A percentile compares a stretch with the other conserved stretches of the same genome.
Evolutionary conservation across 2,888 invertebrate species (phyloP).

Genomic region (Ligdia adustata): DNA sequence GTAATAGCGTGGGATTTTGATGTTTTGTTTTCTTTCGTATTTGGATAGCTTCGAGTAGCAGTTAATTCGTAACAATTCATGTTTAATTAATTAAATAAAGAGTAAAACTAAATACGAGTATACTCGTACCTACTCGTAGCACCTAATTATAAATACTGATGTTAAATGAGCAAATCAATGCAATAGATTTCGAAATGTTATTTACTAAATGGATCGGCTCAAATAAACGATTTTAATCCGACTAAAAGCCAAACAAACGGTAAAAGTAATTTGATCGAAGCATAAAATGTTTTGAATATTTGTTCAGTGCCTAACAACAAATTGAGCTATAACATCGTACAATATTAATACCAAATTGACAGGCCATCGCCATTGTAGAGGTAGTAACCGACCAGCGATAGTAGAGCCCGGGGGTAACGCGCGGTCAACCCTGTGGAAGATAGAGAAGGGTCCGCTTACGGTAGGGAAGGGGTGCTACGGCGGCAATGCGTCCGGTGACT

Average conservation of each 20-base stretch:
- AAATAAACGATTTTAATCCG: slow-evolving; percentile 17
- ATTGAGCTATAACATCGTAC: slow-evolving; percentile 29
- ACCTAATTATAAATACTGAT: too few relatives aligned
- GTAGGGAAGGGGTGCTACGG: slow-evolving; percentile 17
- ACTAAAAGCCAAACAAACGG: slow-evolving; percentile 16
- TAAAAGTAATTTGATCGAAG: slow-evolving; percentile 15
- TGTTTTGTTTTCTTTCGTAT: too few relatives aligned
- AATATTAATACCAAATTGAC: slow-evolving; percentile 30
- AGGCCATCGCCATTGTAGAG: slow-evolving; percentile 27
- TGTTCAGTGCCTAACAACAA: slow-evolving; percentile 17
- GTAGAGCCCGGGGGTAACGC: slow-evolving; percentile 17
- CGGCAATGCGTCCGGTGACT: slow-evolving; percentile 51
- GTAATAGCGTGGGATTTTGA: slow-evolving; percentile 18
- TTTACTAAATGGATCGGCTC: slow-evolving; percentile 1
- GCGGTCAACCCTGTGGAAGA: slow-evolving; percentile 12
- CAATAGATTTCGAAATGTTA: neutral
- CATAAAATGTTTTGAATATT: slow-evolving; percentile 23
- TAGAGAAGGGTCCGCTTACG: slow-evolving; percentile 24
- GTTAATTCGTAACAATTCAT: too few relatives aligned
- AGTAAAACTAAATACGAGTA: neutral
- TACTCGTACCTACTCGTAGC: too few relatives aligned
- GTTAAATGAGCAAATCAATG: neutral
- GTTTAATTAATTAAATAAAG: slow-evolving; percentile 2
- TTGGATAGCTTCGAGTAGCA: too few relatives aligned
- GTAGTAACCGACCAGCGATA: slow-evolving; percentile 7